A percentile compares a stretch with the other conserved stretches of the same genome.
These are phyloP conservation scores for Chydorus sphaericus DNA, from an alignment of 2,888 invertebrate genomes.

Conservation along the genomic window DNA sequence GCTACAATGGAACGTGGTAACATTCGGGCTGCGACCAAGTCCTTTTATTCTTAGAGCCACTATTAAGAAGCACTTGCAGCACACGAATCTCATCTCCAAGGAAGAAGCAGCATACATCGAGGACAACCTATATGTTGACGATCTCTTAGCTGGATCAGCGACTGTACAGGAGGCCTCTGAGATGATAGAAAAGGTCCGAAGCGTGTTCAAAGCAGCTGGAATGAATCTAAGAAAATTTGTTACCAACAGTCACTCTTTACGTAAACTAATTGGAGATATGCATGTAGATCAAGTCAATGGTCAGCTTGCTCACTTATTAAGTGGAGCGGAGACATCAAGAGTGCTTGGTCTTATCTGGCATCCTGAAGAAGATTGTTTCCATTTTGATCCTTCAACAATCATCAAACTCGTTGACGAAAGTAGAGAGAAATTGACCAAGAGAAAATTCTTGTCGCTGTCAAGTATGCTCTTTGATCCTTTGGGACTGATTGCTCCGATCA, in stretches of 20 bases:
- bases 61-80: background rate
- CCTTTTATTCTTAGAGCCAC: background rate
- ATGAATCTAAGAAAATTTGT: conserved; percentile 20
- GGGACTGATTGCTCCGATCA: conserved; percentile 17
- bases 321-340: background rate
- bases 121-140: conserved; percentile 20
- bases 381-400: conserved; percentile 5
- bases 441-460: conserved; percentile 16
- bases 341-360: conserved; percentile 17
- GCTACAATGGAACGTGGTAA: conserved; percentile 5
- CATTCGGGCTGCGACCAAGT: background rate
- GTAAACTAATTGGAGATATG: background rate
- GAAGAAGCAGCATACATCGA: background rate
- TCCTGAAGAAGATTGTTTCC: conserved; percentile 15
- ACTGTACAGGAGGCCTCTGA: conserved; percentile 11
- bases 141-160: conserved; percentile 19
- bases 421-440: conserved; percentile 12
- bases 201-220: conserved; percentile 16
- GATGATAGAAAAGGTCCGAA: conserved; percentile 13
- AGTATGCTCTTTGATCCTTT: conserved; percentile 18
- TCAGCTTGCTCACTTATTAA: no score
- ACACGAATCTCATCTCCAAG: no score
- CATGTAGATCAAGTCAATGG: background rate
- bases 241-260: conserved; percentile 17
- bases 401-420: conserved; percentile 15